Base-by-base conservation (phyloP, 2,888 invertebrate species). In the Plusia festucae region DNA sequence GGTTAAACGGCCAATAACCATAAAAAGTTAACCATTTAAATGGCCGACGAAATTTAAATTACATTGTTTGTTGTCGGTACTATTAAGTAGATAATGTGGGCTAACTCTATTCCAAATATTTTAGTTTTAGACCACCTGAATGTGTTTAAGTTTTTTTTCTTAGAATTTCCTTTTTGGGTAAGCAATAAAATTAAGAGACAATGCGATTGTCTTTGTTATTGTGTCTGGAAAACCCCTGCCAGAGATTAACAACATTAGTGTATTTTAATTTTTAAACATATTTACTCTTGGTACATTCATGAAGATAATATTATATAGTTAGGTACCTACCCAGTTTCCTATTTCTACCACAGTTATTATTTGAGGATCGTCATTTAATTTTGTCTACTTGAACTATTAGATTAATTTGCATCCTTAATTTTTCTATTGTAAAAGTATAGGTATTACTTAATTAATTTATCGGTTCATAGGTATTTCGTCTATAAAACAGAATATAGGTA, bases 11-110 rank as follows among this genome's bases (percentile, higher is more conserved):
- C 54, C 49, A 61, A 56, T 44, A 27, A 61, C 30, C 66, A 61
- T 72, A 73, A 72, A 70, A 72, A 51, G 34, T 60, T 68, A 20
- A 63, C 60, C 46, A 60, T 72, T 74, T 55, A 55, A 67, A 67
- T 49, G 30, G 16, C 34, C 54, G 27, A 44, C 54, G 46, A 49
- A 52, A 71, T 51, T 56, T 62, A 66, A 61, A 60, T 32, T 9
- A 49, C 52, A 53, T 53, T 57, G 63, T 68, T 64, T 24, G 24
- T 60, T 69, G 34, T 54, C 58, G 65, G 46, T 18, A 30, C 56
- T 40, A 51, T 52, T 73, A 60, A 58, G 51, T 69, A 44, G 46
- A 58, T 32, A 30, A 49, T 55, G 60, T 65, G 46, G 46, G 46
- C 46, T 46, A 46, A 46, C 46, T 46, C 46, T 46, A 2, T 46